Evolutionary conservation across 2,888 invertebrate genomes (phyloP), one percentile per base, ranked within the genome.

Genomic region (Dascillus cervinus): DNA sequence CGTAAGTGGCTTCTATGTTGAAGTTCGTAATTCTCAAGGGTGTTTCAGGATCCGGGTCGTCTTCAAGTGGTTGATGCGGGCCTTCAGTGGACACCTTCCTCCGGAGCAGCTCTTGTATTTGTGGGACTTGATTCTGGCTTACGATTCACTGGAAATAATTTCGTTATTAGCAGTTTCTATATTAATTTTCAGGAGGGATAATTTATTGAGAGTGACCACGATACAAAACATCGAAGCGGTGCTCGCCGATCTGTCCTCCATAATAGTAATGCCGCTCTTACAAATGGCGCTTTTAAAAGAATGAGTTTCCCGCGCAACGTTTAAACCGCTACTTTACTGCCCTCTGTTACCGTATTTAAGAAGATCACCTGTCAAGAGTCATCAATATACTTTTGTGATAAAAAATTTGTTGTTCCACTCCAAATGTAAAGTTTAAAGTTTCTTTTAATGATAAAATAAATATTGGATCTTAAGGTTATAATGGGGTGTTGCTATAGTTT

Each of bases 11-110:
- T n/a, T n/a, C n/a, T n/a, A n/a, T n/a, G n/a, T n/a, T n/a, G n/a
- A n/a, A n/a, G n/a, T n/a, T n/a, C n/a, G n/a, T n/a, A n/a, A n/a
- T 9, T 19, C 5, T 14, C 13, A 29, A 32, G 8, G 29, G 28
- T 9, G n/a, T 45, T 46, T 20, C 50, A 95, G 94, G 2, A 73
- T 95, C 30, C 76, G 85, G 52, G 79, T 95, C 13, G 90, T 91
- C 1, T 92, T 95, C 61, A 94, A 95, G 64, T 96, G 96, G 95
- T 64, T 96, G 24, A 94, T 96, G 82, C 72, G 94, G 42, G 95
- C 89, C 2, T 96, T 95, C 62, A 92, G 94, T 51, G 96, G 96
- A 0, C 91, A 91, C 56, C 69, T 96, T 26, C 85, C 90, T 0
- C 91, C 91, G 0, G 91, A 92, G 54, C 94, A 96, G 62, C 72